phyloP scores from a whole-genome alignment of 2,888 invertebrate genomes.

The Theretra japonica region DNA sequence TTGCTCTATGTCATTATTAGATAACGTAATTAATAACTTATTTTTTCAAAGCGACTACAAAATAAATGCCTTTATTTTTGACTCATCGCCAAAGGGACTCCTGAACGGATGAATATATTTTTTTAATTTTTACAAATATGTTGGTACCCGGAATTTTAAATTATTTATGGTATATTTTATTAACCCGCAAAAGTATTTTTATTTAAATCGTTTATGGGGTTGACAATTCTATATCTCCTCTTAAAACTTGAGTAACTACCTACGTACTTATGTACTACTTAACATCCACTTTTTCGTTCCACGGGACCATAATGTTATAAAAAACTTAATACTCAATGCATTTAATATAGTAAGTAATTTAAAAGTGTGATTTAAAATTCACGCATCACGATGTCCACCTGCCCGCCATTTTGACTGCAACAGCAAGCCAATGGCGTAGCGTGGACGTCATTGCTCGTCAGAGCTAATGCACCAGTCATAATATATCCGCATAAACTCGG shows the following conservation, averaged over 20 bases:
- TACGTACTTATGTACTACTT: not conserved
- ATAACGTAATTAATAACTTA: too few relatives aligned
- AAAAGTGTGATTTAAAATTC: conserved; percentile 4
- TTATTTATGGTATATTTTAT: too few relatives aligned
- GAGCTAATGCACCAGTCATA: not conserved
- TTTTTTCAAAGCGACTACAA: too few relatives aligned
- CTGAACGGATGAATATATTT: too few relatives aligned
- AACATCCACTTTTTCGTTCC: not conserved
- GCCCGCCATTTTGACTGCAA: not conserved
- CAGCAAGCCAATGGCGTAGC: not conserved
- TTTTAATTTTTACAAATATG: too few relatives aligned
- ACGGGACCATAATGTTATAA: not conserved
- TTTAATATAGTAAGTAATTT: not conserved
- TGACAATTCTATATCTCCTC: too few relatives aligned
- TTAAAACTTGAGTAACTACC: too few relatives aligned
- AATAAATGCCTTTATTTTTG: too few relatives aligned
- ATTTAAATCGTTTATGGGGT: not conserved
- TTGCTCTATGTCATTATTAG: too few relatives aligned
- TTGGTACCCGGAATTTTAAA: too few relatives aligned
- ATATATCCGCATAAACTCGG: not conserved
- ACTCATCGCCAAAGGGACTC: too few relatives aligned
- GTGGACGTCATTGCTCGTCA: not conserved
- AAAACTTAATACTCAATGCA: conserved; percentile 2
- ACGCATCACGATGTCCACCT: not conserved
- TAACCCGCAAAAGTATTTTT: not conserved